Evolutionary conservation across 1,140 invertebrate species (phyloP).

Genomic region (Aplysia californica): DNA sequence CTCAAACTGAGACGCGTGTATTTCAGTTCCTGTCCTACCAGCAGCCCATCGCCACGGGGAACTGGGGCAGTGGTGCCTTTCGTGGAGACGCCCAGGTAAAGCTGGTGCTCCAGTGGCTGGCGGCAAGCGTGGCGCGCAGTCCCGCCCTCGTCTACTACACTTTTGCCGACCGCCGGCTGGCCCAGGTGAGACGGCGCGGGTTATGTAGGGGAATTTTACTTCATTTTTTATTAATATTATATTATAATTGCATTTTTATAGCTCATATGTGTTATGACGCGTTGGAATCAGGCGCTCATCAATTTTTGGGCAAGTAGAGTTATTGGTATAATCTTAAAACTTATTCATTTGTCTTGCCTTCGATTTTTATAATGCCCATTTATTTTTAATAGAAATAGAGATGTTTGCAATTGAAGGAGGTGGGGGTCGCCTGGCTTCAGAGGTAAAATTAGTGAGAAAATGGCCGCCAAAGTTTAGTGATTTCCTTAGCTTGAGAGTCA

Average conservation of each 20-base stretch:
- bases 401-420: too few species aligned
- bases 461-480: too few species aligned
- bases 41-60: conserved; percentile 86
- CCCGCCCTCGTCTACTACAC: conserved; percentile 87
- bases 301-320: neutral
- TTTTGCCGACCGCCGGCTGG: conserved; percentile 79
- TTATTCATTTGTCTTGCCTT: too few species aligned
- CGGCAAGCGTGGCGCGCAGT: conserved; percentile 75
- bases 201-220: neutral
- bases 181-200: conserved; percentile 68
- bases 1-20: too few species aligned
- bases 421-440: too few species aligned
- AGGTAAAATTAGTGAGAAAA: too few species aligned
- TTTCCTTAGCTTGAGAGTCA: too few species aligned
- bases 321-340: neutral
- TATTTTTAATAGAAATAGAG: too few species aligned
- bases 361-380: too few species aligned
- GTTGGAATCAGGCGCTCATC: too few species aligned
- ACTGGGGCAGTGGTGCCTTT: conserved; percentile 98
- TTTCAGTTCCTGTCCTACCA: conserved; percentile 29
- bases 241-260: neutral
- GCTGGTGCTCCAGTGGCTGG: conserved; percentile 72
- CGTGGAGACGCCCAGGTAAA: conserved; percentile 84
- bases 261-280: too few species aligned
- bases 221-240: neutral